These are phyloP conservation scores for Tragelaphus buxtoni DNA, from an alignment of 2,113 vertebrate genomes.

Conservation along the genomic window DNA sequence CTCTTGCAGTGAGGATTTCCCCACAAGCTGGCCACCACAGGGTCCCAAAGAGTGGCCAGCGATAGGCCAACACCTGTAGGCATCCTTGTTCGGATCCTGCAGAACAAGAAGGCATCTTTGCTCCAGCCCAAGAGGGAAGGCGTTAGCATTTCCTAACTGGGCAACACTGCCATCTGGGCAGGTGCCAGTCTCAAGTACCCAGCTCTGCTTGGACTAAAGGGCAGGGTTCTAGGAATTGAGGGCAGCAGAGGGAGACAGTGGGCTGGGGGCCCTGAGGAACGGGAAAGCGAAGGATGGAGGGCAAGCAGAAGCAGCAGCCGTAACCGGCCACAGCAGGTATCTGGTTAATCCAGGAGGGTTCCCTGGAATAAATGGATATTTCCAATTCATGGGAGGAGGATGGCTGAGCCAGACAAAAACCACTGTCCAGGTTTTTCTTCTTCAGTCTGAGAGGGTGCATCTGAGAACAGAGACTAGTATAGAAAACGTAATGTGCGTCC, in stretches of 20 bases:
- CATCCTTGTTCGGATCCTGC: accelerated
- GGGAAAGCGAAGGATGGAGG: accelerated
- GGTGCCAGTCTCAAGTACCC: not conserved
- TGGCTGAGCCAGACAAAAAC: not conserved
- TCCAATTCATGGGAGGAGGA: no score
- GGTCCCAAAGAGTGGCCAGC: not conserved
- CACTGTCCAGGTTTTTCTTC: not conserved
- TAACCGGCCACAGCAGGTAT: not conserved
- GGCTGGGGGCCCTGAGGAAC: not conserved
- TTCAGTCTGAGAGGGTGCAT: accelerated
- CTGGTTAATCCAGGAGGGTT: not conserved
- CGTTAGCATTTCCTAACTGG: accelerated
- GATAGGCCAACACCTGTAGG: accelerated
- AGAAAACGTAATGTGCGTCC: accelerated
- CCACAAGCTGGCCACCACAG: not conserved
- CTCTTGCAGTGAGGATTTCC: not conserved
- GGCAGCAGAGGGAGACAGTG: not conserved
- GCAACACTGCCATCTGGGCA: accelerated
- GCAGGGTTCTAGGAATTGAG: not conserved
- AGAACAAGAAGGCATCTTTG: not conserved
- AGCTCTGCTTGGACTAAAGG: not conserved
- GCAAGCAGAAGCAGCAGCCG: accelerated
- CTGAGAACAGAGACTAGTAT: not conserved
- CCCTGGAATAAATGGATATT: not conserved
- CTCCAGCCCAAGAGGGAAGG: not conserved